Base-by-base conservation (phyloP, 53 echinoderm and acorn worm genomes). In the Henricia sp. region DNA sequence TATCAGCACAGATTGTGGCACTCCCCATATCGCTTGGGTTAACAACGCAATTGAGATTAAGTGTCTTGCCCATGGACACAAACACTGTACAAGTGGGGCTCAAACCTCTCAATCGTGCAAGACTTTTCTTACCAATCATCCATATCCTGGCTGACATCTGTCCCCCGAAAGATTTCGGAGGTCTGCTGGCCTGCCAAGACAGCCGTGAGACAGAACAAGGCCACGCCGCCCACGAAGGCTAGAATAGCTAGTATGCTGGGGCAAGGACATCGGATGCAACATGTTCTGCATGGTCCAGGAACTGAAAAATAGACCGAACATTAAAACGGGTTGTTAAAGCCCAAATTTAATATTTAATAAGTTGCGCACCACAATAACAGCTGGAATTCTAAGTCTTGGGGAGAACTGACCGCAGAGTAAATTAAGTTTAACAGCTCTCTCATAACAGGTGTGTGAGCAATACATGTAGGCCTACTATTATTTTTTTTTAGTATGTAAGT, bases 201-300 rank as follows among this genome's bases (percentile, higher is more conserved):
- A 52, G 82, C 87, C 0, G 89, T 87, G 20, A 88, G 62, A 24
- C 93, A 89, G 84, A 91, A 92, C 17, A 82, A 70, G 27, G 71
- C 87, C 20, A 88, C 85, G 14, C 87, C 93, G 25, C 77, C 44
- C 0, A 96, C 53, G 73, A 90, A 91, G 28, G 87, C 77, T 25
- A 94, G 43, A 12, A 87, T 85, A 3, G 88, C 67, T 34, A 94
- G 56, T 30, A 96, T 85, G 66, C 89, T 94, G 20, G 93, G 96
- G 27, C 84, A 83, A 17, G 93, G 91, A 50, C 89, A 92, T 60
- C 88, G 56, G 23, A 93, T 65, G 50, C 94, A 96, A 54, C 91
- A 93, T 11, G 95, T 95, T 68, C 89, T 86, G 41, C 91, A 93
- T 13, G 93, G 91, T 3, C 95, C 95, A 13, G 95, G 95, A 77